phyloP scores from a whole-genome alignment of 2,113 vertebrate genomes.

The Oplegnathus fasciatus region DNA sequence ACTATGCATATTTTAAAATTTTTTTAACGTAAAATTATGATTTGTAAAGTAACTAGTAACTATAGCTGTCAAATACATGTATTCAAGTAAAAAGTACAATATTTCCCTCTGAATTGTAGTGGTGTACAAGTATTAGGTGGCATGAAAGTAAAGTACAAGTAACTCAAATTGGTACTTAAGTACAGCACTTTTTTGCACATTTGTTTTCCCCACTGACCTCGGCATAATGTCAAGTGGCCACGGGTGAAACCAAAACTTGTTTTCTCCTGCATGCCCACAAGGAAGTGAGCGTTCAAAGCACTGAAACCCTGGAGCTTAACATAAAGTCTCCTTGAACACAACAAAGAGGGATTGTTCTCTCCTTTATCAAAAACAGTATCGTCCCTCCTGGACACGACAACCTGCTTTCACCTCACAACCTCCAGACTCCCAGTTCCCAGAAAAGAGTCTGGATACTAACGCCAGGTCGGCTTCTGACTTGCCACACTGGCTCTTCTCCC shows the following conservation, averaged over 20 bases:
- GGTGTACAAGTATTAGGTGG: background rate
- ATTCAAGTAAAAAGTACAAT: background rate
- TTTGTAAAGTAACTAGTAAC: background rate
- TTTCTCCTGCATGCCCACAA: conserved; percentile 1
- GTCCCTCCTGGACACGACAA: conserved; percentile 37
- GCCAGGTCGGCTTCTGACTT: background rate
- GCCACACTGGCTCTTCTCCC: conserved; percentile 20
- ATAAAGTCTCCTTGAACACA: conserved; percentile 13
- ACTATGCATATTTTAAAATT: background rate
- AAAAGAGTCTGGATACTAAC: background rate
- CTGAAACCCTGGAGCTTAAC: background rate
- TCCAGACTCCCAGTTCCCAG: background rate
- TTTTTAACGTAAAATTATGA: background rate
- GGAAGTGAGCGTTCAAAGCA: background rate
- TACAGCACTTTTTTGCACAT: background rate
- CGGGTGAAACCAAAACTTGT: background rate
- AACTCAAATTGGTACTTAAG: background rate
- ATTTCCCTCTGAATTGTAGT: background rate
- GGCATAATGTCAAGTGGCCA: background rate
- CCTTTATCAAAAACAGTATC: conserved; percentile 9
- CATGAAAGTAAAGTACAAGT: background rate
- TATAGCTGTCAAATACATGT: background rate
- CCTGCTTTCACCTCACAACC: conserved; percentile 42
- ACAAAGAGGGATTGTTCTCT: conserved; percentile 34
- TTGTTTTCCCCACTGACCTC: background rate